These are phyloP conservation scores for Enchytraeus crypticus DNA, from an alignment of 2,888 invertebrate species.

Conservation along the genomic window DNA sequence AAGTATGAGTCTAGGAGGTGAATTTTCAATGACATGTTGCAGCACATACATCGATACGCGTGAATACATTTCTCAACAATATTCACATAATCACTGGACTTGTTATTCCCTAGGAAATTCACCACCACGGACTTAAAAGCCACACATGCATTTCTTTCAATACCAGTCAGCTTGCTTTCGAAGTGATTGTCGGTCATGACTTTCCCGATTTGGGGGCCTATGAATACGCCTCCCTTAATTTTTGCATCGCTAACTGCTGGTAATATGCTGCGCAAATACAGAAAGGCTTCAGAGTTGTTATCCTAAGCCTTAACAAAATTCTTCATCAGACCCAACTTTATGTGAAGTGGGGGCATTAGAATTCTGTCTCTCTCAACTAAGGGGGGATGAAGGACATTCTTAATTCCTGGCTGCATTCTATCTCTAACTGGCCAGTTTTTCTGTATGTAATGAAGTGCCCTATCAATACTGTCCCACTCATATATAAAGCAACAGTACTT, in stretches of 20 bases:
- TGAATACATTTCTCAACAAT: too few relatives aligned
- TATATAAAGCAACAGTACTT: background rate
- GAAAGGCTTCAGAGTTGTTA: background rate
- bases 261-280: background rate
- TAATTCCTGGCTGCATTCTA: background rate
- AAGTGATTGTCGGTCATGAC: background rate
- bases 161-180: background rate
- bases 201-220: constrained; percentile 1
- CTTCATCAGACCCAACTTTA: too few relatives aligned
- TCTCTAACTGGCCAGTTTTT: background rate
- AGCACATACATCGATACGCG: background rate
- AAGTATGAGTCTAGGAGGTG: too few relatives aligned
- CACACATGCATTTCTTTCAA: background rate
- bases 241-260: background rate
- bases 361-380: background rate
- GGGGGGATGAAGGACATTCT: too few relatives aligned
- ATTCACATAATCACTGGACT: too few relatives aligned
- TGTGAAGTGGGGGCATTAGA: constrained; percentile 7
- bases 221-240: constrained; percentile 4
- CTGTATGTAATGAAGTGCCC: background rate
- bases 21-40: too few relatives aligned
- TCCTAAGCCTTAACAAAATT: background rate
- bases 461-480: background rate
- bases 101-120: background rate
- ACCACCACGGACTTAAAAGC: background rate